Evolutionary conservation across 2,113 vertebrate species (phyloP).

Genomic region (Erythrolamprus reginae): DNA sequence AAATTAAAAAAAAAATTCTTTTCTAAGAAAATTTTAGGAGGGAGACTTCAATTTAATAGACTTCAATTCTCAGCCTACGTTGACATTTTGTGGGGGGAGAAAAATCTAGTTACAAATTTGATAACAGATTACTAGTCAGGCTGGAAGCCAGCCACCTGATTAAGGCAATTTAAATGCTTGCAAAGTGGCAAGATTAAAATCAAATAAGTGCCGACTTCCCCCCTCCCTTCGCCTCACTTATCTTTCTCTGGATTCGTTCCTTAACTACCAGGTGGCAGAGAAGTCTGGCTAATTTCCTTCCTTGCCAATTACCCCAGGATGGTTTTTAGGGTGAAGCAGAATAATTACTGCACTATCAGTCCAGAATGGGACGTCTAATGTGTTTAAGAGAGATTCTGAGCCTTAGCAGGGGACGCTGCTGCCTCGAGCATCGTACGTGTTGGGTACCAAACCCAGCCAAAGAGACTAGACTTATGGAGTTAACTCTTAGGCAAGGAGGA

Average conservation of each 20-base stretch:
- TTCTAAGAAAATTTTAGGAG: slow-evolving; percentile 81
- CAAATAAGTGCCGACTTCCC: slow-evolving; percentile 86
- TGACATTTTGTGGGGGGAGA: slow-evolving; percentile 95
- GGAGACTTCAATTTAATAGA: slow-evolving; percentile 84
- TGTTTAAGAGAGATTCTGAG: slow-evolving; percentile 89
- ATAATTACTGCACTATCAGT: slow-evolving; percentile 96
- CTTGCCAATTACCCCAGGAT: slow-evolving; percentile 90
- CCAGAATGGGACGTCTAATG: slow-evolving; percentile 91
- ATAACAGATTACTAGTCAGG: slow-evolving; percentile 90
- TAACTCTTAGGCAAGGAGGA: slow-evolving; percentile 60
- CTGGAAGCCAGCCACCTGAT: slow-evolving; percentile 87
- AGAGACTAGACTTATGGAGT: slow-evolving; percentile 52
- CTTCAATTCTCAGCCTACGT: slow-evolving; percentile 85
- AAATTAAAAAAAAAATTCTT: too few species aligned
- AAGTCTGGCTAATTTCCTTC: slow-evolving; percentile 86
- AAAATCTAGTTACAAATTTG: slow-evolving; percentile 93
- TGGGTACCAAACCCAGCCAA: slow-evolving; percentile 54
- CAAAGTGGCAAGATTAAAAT: slow-evolving; percentile 98
- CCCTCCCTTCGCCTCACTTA: slow-evolving; percentile 73
- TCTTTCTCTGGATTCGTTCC: slow-evolving; percentile 87
- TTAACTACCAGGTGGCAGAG: slow-evolving; percentile 82
- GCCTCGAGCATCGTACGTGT: slow-evolving; percentile 66
- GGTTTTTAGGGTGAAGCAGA: slow-evolving; percentile 88
- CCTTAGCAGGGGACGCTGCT: slow-evolving; percentile 71
- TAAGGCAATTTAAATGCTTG: slow-evolving; percentile 97